phyloP scores from a whole-genome alignment of 1,140 invertebrate genomes.

The Globodera rostochiensis region DNA sequence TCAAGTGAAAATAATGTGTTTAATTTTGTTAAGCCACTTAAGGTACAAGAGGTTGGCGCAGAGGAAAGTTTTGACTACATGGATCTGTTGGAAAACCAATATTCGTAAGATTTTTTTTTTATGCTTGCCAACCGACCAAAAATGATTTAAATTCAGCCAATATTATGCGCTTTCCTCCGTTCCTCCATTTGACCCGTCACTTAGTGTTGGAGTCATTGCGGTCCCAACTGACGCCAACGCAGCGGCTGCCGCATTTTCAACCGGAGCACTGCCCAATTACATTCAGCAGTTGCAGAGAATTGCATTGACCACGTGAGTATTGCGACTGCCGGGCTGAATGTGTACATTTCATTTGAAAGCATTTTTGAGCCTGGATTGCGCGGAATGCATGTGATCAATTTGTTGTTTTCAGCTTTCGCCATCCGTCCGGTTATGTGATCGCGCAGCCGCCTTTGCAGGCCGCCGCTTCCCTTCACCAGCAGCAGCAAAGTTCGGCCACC shows the following conservation, averaged over 20 bases:
- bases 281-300: conserved; percentile 24
- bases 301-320: conserved; percentile 14
- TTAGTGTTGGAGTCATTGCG: conserved; percentile 21
- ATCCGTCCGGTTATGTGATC: conserved; percentile 5
- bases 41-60: conserved; percentile 44
- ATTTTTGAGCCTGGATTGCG: not conserved
- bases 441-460: conserved; percentile 23
- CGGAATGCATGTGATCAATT: not conserved
- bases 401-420: conserved; percentile 19
- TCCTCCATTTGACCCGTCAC: conserved; percentile 55
- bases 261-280: conserved; percentile 22
- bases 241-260: conserved; percentile 22
- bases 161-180: conserved; percentile 57
- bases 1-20: not conserved
- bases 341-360: too few species aligned
- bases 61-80: conserved; percentile 64
- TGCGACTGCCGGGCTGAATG: too few species aligned
- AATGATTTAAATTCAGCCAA: conserved; percentile 30
- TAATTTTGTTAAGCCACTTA: not conserved
- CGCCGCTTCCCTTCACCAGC: not conserved
- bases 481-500: not conserved
- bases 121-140: not conserved
- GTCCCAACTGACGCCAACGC: conserved; percentile 17
- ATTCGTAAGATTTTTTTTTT: conserved; percentile 29
- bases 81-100: conserved; percentile 63